Base-by-base conservation (phyloP, 2,113 vertebrate species). In the Hyperopisus bebe region DNA sequence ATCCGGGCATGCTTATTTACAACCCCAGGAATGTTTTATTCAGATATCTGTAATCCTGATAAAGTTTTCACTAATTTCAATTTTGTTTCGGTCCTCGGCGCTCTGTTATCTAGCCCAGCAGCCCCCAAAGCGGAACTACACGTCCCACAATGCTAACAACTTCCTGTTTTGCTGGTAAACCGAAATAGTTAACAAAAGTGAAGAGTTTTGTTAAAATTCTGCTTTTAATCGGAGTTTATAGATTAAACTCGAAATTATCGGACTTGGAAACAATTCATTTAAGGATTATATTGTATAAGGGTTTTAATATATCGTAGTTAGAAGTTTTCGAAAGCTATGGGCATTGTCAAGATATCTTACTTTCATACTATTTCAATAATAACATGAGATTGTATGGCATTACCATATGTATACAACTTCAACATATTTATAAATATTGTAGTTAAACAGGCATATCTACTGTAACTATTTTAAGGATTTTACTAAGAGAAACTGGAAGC, bases 91-190 rank as follows among this genome's bases (percentile, higher is more conserved):
- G 93, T 95, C 92, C 94, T 94, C 92, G 93, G 90, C 91, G 93
- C 94, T 92, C 91, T 94, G 92, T 94, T 94, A 92, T 93, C 90
- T 92, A 94, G 91, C 92, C 90, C 93, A 91, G 93, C 94, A 95
- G 95, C 95, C 95, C 50, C 96, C 92, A 92, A 92, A 92, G 93
- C 95, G 95, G 96, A 96, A 97, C 97, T 97, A 97, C 97, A 97
- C 96, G 92, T 96, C 97, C 97, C 96, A 97, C 96, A 97, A 97
- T 95, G 96, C 97, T 95, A 95, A 94, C 95, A 82, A 96, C 96
- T 96, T 96, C 96, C 95, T 95, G 95, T 96, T 95, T 95, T 93
- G 90, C 48, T 91, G 88, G 87, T 11, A 55, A 88, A 31, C 13
- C 86, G 21, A 84, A 80, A 80, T 84, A 31, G 27, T 88, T 88